phyloP scores from a whole-genome alignment of 2,113 vertebrate genomes.

The Tenebrosternarchus preto region DNA sequence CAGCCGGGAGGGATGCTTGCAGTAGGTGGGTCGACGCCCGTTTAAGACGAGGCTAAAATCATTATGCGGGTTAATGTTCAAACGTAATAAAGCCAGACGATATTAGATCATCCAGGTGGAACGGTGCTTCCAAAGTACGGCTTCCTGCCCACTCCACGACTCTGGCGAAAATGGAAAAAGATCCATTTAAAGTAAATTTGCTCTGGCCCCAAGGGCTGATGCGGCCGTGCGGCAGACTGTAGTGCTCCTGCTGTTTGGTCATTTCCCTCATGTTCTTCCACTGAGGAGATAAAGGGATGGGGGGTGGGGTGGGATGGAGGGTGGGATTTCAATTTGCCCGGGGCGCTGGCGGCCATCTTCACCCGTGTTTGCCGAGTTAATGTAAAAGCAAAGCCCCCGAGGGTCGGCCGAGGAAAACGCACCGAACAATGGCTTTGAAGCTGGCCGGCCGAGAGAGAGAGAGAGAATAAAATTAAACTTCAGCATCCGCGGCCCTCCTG shows the following conservation, averaged over 20 bases:
- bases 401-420: conserved; percentile 38
- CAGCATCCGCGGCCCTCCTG: conserved; percentile 15
- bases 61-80: conserved; percentile 23
- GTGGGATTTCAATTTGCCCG: conserved; percentile 48
- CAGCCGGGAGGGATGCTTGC: neutral
- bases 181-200: conserved; percentile 47
- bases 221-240: conserved; percentile 10
- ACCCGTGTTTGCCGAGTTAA: conserved; percentile 53
- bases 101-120: conserved; percentile 37
- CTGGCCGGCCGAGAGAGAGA: conserved; percentile 42
- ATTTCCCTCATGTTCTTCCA: conserved; percentile 39
- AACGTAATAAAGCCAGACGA: conserved; percentile 40
- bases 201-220: conserved; percentile 28
- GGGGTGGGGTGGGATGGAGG: conserved; percentile 9
- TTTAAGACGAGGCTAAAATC: neutral
- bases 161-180: conserved; percentile 26
- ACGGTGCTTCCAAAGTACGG: neutral
- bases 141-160: conserved; percentile 3
- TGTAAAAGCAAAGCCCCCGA: conserved; percentile 36
- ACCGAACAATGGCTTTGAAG: conserved; percentile 46
- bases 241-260: conserved; percentile 33
- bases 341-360: conserved; percentile 34
- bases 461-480: conserved; percentile 56
- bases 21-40: too few relatives aligned
- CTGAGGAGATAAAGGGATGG: conserved; percentile 45